phyloP scores from a whole-genome alignment of 2,113 vertebrate genomes.

The Motacilla tschutschensis region DNA sequence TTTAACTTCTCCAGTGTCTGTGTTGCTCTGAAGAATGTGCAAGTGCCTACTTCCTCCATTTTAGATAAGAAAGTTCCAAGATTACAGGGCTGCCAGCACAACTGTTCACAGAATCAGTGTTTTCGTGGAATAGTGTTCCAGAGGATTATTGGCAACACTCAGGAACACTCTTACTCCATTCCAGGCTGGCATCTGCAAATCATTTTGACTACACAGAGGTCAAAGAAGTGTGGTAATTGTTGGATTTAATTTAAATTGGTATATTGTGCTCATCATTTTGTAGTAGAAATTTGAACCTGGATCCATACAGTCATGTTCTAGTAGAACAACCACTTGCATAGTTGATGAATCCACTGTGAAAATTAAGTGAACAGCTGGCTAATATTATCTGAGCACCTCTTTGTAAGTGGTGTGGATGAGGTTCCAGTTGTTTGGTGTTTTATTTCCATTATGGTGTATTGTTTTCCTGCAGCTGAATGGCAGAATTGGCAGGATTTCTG shows the following conservation, averaged over 20 bases:
- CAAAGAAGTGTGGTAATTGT: not conserved
- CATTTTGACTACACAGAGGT: not conserved
- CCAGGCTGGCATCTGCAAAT: conserved; percentile 7
- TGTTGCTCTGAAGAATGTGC: not conserved
- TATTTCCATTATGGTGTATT: not conserved
- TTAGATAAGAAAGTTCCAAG: not conserved
- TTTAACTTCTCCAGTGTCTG: not conserved
- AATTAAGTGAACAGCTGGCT: not conserved
- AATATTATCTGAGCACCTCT: not conserved
- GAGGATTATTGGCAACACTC: not conserved
- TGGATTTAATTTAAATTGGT: not conserved
- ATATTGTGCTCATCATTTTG: not conserved
- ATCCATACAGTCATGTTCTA: not conserved
- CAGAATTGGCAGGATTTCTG: conserved; percentile 3
- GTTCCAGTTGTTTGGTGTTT: not conserved
- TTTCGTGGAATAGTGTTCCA: not conserved
- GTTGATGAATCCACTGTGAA: not conserved
- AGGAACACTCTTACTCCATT: not conserved
- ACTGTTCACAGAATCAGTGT: not conserved
- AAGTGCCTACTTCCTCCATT: conserved; percentile 8
- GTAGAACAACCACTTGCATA: not conserved
- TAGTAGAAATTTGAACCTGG: not conserved
- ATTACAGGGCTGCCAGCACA: not conserved
- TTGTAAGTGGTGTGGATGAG: not conserved
- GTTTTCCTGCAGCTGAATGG: not conserved